Base-by-base conservation (phyloP, 2,797 vertebrate genomes). In the Enoplosus armatus region DNA sequence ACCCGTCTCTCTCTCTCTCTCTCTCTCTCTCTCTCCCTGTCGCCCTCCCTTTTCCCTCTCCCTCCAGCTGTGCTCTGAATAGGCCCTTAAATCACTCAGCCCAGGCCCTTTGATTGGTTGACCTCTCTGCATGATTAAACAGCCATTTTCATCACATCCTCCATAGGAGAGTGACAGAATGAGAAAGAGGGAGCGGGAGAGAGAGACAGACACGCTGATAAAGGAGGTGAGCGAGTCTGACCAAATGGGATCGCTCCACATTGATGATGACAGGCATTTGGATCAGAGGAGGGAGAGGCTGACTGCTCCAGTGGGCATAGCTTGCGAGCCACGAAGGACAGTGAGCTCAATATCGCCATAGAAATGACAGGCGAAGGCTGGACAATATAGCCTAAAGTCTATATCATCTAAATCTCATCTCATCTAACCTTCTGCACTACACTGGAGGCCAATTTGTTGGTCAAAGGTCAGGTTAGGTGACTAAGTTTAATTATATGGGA, bases 51-150 rank as follows among this genome's bases (percentile, higher is more conserved):
- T 54, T n/a, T 69, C 55, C 18, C 53, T 66, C 67, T 67, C 83
- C 60, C 78, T 92, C 92, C 90, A 92, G 89, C 92, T 92, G 90
- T 84, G 91, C 90, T 87, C 81, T 71, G 87, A 92, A 93, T 82
- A 80, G 90, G 84, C 88, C 91, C 89, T 91, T 91, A 94, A 94
- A 94, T 94, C 91, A 93, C 89, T 85, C 74, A 2, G 85, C 79
- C 82, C 41, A 4, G 78, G 87, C 80, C 84, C 86, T 90, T 89
- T 92, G 93, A 94, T 94, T 93, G 93, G 92, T 90, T 91, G 92
- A 93, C 91, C 92, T 93, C 93, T 91, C 92, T 91, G 93, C 93
- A 94, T 94, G 93, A 94, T 94, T 94, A 94, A 94, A 90, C 91
- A 93, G 92, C 85, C 91, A 91, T 94, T 94, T 93, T 93, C 93